Base-by-base conservation (phyloP, 1,140 invertebrate genomes). In the Drosophila parabipectinata region DNA sequence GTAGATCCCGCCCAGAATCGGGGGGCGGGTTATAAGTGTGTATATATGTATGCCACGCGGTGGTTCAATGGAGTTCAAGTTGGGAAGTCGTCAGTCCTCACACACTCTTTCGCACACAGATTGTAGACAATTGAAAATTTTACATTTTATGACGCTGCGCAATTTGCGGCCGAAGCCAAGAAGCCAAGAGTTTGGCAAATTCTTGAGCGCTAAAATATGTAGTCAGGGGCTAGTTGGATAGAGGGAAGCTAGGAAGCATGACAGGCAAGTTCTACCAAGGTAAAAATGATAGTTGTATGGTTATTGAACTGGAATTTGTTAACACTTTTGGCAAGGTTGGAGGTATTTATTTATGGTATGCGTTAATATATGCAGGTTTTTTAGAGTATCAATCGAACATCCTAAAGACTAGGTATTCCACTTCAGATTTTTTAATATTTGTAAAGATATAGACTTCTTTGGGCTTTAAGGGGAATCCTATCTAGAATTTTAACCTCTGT, bases 81-180 rank as follows among this genome's bases (percentile, higher is more conserved):
- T 61, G 37, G 53, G 24, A 39, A 50, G 18, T 21, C 26, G 6
- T 8, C 44, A 39, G 12, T 21, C 21, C 55, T 18, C 24, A 32
- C 28, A 24, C 67, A 48, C 34, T 47, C 32, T 34, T 37, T 39
- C 61, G 32, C 66, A 55, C 72, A 63, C 82, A 87, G 85, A 82
- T 85, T 87, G 82, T 64, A 87, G 82, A 87, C 82, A 87, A 87
- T 87, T 87, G 82, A 87, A 87, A 87, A 72, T 88, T 82, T 87
- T 87, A 88, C 82, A 87, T 87, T 87, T 87, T 87, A 87, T 87
- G 78, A 87, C 82, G 78, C 83, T 79, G 82, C 75, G 83, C 83
- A 87, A 87, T 87, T 87, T 87, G 82, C 79, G 71, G 74, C 64
- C 63, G 54, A 59, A 54, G 56, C 60, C 71, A 61, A 45, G 60